Evolutionary conservation across 2,888 invertebrate species (phyloP), one percentile per base, ranked within the genome.

Genomic region (Troides aeacus): DNA sequence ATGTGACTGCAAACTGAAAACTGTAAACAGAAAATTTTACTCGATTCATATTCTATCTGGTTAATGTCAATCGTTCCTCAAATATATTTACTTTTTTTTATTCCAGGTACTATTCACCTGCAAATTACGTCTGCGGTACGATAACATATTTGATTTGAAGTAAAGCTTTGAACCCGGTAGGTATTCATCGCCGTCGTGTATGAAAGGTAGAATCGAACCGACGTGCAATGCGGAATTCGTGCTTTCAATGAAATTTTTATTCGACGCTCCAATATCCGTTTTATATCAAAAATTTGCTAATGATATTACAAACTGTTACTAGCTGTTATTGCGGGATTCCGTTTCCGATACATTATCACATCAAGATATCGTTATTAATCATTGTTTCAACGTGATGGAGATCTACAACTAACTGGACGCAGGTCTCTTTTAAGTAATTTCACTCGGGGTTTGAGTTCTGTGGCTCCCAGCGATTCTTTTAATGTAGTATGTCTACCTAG

Each of bases 61-160:
- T 61, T 18, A 61, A 7, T 12, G 39, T 18, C 21, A 17, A 39
- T 42, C 57, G 42, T 58, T 58, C 39, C 23, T 65, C n/a, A 69
- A 24, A 53, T 56, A 62, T 62, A 23, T 64, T 46, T 61, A 24
- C n/a, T 60, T 60, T 42, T 63, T 23, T 68, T 24, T 62, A 30
- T 65, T 69, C 15, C 57, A 69, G 61, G 69, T 42, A 66, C 70
- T 56, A 59, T 66, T 63, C 65, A 42, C 21, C 36, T 62, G 53
- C 50, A 62, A 63, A 66, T 66, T 62, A 63, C 59, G 36, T 62
- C 36, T 70, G 59, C 53, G 64, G 66, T 59, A 63, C 62, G 62
- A 66, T 59, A 63, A 63, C 70, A 66, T 62, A 61, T 65, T 65
- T 50, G 69, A 69, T 70, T 66, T 63, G 56, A 46, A 53, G 6